These are phyloP conservation scores for Porites rus DNA, from an alignment of 92 coral and sea anemone genomes.

Conservation along the genomic window DNA sequence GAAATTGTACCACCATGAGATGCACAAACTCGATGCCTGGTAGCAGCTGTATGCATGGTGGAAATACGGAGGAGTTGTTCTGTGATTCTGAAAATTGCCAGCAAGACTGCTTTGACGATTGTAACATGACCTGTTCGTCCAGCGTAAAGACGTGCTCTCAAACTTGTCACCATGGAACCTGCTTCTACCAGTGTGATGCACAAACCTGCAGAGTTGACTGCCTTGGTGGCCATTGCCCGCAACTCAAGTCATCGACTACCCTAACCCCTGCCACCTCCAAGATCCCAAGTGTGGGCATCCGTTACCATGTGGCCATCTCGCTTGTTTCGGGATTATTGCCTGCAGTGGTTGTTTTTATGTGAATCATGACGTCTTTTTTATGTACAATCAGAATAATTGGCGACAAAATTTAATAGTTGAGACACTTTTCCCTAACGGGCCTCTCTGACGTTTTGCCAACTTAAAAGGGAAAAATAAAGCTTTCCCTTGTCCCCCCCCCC, in stretches of 20 bases:
- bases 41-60: neutral
- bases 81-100: neutral
- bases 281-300: neutral
- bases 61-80: neutral
- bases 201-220: neutral
- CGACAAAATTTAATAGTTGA: too few relatives aligned
- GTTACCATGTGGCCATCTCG: neutral
- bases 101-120: neutral
- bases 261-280: neutral
- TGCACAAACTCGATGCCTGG: neutral
- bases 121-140: neutral
- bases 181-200: neutral
- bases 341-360: neutral
- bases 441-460: too few relatives aligned
- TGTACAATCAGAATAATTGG: too few relatives aligned
- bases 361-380: too few relatives aligned
- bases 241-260: neutral
- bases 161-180: neutral
- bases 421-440: too few relatives aligned
- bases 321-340: neutral
- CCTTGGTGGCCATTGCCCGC: neutral
- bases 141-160: neutral
- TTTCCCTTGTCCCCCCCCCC: too few relatives aligned
- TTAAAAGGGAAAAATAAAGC: too few relatives aligned
- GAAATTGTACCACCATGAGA: neutral